Evolutionary conservation across 2,113 vertebrate genomes (phyloP), one percentile per base, ranked within the genome.

Genomic region (Ardeotis arabs): DNA sequence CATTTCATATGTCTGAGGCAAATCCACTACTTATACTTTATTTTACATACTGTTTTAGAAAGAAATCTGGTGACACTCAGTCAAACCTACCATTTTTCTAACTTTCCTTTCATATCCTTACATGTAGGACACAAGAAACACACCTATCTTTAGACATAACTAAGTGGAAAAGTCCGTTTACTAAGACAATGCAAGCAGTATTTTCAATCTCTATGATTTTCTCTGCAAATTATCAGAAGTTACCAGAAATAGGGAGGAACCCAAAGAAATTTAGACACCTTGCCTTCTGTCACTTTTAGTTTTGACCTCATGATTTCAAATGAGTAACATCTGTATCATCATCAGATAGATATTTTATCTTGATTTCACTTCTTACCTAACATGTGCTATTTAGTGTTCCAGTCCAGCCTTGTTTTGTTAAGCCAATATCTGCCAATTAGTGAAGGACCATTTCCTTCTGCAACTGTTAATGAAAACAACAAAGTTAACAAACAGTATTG

Each of bases 381-480:
- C 1, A 2, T 9, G 20, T 68, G n/a, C 6, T 67, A 27, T 21
- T 49, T 11, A 39, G 27, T 63, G 55, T 72, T 83, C 28, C 68
- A 47, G 21, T 47, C 27, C 69, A 90, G 41, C 24, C 44, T 39
- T 90, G 39, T 56, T 88, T 93, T 74, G 28, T 90, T 75, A 86
- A 83, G 49, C 27, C 24, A 75, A 3, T 87, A 64, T 64, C 35
- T 92, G 60, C 19, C 53, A 95, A 62, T 84, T 95, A 95, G 52
- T 68, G 14, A 81, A 91, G 75, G 82, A 62, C 20, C 75, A 78
- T 94, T 96, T 90, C 56, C 79, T 94, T 72, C 64, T 45, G 59
- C 64, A 92, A 53, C 21, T 84, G 44, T 52, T 92, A 90, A 70
- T 86, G 60, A 86, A 37, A 88, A 84, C 17, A 91, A 64, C 41